Base-by-base conservation (phyloP, 2,797 vertebrate species). In the Phalloptychus januarius region DNA sequence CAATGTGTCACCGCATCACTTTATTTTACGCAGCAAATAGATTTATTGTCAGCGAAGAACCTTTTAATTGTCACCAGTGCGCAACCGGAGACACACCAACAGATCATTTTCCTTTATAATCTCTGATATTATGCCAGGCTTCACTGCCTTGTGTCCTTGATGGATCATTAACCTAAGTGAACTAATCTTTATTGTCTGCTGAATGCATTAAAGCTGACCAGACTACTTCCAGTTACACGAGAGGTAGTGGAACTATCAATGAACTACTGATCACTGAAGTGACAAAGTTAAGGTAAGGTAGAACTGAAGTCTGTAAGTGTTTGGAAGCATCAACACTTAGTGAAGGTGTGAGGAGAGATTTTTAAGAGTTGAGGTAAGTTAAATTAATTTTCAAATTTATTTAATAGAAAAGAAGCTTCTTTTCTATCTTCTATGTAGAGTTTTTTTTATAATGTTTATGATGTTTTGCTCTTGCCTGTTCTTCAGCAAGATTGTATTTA, bases 141-240 rank as follows among this genome's bases (percentile, higher is more conserved):
- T 80, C 54, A 77, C 75, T 77, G 81, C 82, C 33, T 44, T 20
- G 73, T 84, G 87, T 80, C 90, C 87, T 88, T 94, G 90, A 93
- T 91, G 71, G 93, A 96, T 96, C 87, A 96, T 96, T 96, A 94
- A 96, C 95, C 83, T 82, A 78, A 71, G 76, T 56, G 70, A 77
- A 87, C 81, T 86, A 71, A 89, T 91, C 86, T 95, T 90, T 93
- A 92, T 85, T 77, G 86, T 84, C 72, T 48, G 74, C 31, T 1
- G 67, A 79, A 83, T 73, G 72, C 75, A 78, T 81, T 58, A 56
- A 61, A 65, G 46, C 48, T 18, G 71, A 87, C 54, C 38, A 78
- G 58, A 78, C 45, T 67, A 7, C 33, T 71, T 28, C n/a, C 72
- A 70, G 72, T 20, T 70, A 65, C 56, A 73, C 38, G 23, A 75